phyloP scores from a whole-genome alignment of 2,888 invertebrate genomes.

The Macrostomum cliftonense region DNA sequence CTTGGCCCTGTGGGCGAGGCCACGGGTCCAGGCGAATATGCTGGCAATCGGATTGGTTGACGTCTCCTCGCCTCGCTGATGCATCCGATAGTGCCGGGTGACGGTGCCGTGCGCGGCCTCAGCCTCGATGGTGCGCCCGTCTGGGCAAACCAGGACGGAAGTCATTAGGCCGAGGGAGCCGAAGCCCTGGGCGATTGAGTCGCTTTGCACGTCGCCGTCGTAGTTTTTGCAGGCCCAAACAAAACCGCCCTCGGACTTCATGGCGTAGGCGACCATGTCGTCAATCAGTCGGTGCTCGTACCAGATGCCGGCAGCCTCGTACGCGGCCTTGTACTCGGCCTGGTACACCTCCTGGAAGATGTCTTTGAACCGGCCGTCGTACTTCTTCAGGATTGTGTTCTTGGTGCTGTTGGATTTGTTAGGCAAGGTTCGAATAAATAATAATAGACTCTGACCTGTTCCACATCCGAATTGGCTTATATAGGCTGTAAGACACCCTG shows the following conservation, averaged over 20 bases:
- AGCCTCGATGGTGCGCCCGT: conserved; percentile 89
- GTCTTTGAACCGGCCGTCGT: conserved; percentile 87
- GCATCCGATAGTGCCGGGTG: conserved; percentile 58
- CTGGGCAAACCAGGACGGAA: conserved; percentile 81
- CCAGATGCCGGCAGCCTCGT: conserved; percentile 70
- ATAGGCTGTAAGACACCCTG: no score
- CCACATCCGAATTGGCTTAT: no score
- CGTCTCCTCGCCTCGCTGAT: conserved; percentile 68
- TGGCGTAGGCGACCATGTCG: conserved; percentile 92
- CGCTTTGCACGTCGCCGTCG: conserved; percentile 95
- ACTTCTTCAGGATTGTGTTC: conserved; percentile 83
- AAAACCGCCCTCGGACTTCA: conserved; percentile 95
- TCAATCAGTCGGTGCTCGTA: conserved; percentile 95
- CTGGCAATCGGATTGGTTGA: conserved; percentile 94
- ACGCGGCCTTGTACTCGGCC: conserved; percentile 59
- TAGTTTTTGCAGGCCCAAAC: conserved; percentile 99
- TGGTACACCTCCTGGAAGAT: conserved; percentile 88
- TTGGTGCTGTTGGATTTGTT: conserved; percentile 50
- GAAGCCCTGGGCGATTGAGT: conserved; percentile 77
- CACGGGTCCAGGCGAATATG: conserved; percentile 93
- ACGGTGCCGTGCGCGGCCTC: conserved; percentile 97
- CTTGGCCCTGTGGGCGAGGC: conserved; percentile 75
- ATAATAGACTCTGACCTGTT: no score
- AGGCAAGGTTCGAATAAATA: conserved; percentile 3
- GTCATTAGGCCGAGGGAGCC: conserved; percentile 93